These are phyloP conservation scores for Hybognathus amarus DNA, from an alignment of 2,797 vertebrate genomes.

Conservation along the genomic window DNA sequence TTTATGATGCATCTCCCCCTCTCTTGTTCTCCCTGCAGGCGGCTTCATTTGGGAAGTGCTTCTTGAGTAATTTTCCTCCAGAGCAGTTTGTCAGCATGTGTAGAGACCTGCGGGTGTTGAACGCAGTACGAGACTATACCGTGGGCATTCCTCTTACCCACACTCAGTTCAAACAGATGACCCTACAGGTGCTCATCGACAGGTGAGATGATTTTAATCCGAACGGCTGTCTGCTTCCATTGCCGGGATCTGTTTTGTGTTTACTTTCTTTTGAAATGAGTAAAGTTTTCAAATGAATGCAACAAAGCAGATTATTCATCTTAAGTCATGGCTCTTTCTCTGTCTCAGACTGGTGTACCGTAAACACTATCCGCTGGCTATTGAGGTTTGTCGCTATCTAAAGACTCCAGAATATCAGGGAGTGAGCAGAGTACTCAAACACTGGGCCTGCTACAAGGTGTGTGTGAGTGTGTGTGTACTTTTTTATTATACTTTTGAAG, in stretches of 20 bases:
- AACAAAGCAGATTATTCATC: slow-evolving; percentile 3
- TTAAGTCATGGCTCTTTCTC: background rate
- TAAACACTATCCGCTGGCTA: slow-evolving; percentile 89
- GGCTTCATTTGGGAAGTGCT: slow-evolving; percentile 95
- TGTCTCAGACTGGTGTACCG: slow-evolving; percentile 84
- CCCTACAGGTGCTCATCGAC: slow-evolving; percentile 90
- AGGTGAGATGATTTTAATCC: slow-evolving; percentile 74
- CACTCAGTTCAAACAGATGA: slow-evolving; percentile 92
- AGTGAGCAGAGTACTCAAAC: slow-evolving; percentile 91
- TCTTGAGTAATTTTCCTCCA: slow-evolving; percentile 89
- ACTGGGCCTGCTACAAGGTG: slow-evolving; percentile 97
- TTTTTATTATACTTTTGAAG: background rate
- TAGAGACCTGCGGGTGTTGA: slow-evolving; percentile 90
- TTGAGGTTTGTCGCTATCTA: slow-evolving; percentile 91
- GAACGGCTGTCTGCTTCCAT: background rate
- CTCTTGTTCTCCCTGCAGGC: slow-evolving; percentile 74
- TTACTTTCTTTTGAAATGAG: background rate
- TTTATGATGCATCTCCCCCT: background rate
- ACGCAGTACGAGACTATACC: slow-evolving; percentile 85
- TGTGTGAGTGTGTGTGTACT: background rate
- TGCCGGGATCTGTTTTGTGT: background rate
- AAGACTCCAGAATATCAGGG: slow-evolving; percentile 93
- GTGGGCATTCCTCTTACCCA: slow-evolving; percentile 93
- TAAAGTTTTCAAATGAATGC: background rate
- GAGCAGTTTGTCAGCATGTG: slow-evolving; percentile 88